Evolutionary conservation across 30 jellyfish, hydroid and myxozoan species (phyloP), one percentile per base, ranked within the genome.

Genomic region (Aurelia coerulea): DNA sequence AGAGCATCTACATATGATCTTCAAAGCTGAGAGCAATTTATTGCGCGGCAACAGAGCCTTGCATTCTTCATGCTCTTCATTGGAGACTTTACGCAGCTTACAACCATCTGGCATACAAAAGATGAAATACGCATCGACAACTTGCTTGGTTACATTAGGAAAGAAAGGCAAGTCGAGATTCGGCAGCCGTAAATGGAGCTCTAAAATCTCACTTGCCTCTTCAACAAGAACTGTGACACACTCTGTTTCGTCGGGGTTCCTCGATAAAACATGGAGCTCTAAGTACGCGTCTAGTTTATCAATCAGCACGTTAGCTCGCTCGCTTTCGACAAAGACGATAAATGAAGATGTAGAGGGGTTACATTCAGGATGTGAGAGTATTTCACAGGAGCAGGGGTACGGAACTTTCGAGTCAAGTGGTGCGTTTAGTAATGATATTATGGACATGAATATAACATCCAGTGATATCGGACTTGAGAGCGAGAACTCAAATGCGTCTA

Each of bases 251-350:
- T 83, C 92, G 6, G 92, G 92, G 49, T 83, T 83, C 49, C 72
- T 83, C 5, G 92, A 83, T 34, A 83, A 83, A 50, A 83, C 92
- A 4, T 83, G 92, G 92, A 83, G 92, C 74, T 83, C 92, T 41
- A 83, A 83, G 42, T 83, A 83, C 54, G 92, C 92, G 13, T 83
- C 92, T 41, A 83, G 92, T 46, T 68, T 83, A 78, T 83, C 92
- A 23, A 83, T 83, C 49, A 83, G 92, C 74, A 83, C 92, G 18
- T 15, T 83, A 42, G 84, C 92, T 34, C 92, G 92, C 17, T 83
- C 92, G 31, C 32, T 83, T 9, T 83, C 92, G 29, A 75, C 92
- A 29, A 70, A 75, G 49, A 83, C 92, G 70, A 83, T 83, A 37
- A 83, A 70, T 74, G 92, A 83, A 52, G 92, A 83, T 50, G 42